Conservation (phyloP, 2,888 invertebrate genomes). For the Nemapogon koenigi region DNA sequence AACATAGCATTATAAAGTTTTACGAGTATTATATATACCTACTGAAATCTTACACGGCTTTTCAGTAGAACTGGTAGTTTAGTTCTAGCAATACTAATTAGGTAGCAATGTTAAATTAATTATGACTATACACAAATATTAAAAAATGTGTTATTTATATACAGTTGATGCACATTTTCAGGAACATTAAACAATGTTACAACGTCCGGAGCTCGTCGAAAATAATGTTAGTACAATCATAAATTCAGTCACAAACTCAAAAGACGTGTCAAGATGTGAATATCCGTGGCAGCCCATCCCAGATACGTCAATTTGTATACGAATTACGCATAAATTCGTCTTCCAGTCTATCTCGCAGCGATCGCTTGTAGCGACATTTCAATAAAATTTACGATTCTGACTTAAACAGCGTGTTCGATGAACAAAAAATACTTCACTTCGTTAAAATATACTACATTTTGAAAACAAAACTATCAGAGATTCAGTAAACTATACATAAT, state of each 20-base stretch:
- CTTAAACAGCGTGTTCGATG: conserved; percentile 59
- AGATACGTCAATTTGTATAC: conserved; percentile 62
- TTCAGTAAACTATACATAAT: conserved; percentile 9
- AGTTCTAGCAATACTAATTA: no score
- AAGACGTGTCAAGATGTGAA: conserved; percentile 49
- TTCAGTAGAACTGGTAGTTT: no score
- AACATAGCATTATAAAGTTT: no score
- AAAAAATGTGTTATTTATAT: no score
- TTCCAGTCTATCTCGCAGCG: conserved; percentile 57
- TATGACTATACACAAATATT: no score
- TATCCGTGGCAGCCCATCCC: conserved; percentile 46
- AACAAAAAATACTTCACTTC: conserved; percentile 54
- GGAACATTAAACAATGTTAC: no score
- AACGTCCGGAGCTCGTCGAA: no score
- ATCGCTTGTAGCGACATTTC: conserved; percentile 61
- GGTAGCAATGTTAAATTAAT: no score
- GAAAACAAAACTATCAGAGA: conserved; percentile 52
- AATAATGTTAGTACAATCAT: no score
- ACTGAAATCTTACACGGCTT: no score
- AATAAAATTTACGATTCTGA: conserved; percentile 65
- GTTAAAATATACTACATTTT: conserved; percentile 54
- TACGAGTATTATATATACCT: no score
- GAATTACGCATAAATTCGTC: conserved; percentile 64
- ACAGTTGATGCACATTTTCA: no score
- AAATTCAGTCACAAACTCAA: conserved; percentile 26